phyloP scores from a whole-genome alignment of 2,888 invertebrate genomes.

The Nemotelus nigrinus region DNA sequence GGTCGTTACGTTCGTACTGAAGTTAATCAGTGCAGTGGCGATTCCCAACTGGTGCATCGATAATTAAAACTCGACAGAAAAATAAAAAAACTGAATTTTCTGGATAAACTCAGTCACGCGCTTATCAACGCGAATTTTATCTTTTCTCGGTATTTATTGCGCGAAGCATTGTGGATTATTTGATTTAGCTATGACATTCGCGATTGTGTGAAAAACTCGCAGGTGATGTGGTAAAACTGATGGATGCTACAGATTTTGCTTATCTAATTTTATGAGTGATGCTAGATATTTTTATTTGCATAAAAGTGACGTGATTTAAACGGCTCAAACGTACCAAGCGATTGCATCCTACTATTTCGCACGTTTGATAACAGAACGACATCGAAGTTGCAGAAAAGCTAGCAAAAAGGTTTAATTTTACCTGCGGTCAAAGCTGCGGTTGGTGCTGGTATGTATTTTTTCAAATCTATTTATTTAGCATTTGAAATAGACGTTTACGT shows the following conservation, averaged over 20 bases:
- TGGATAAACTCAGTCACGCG: conserved; percentile 2
- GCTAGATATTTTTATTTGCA: conserved; percentile 5
- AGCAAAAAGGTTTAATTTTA: background rate
- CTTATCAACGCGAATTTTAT: background rate
- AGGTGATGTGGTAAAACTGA: too few species aligned
- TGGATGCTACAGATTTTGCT: background rate
- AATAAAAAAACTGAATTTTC: background rate
- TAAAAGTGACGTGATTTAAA: conserved; percentile 19
- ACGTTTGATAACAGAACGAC: too few species aligned
- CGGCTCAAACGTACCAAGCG: too few species aligned
- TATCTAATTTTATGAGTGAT: conserved; percentile 9
- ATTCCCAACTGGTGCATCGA: conserved; percentile 26
- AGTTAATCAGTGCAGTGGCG: conserved; percentile 33
- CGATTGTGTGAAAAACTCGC: too few species aligned
- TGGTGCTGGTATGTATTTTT: conserved; percentile 1
- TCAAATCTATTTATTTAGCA: too few species aligned
- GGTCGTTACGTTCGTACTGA: conserved; percentile 45
- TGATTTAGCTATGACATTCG: too few species aligned
- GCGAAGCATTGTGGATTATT: background rate
- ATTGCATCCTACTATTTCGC: too few species aligned
- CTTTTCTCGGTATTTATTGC: conserved; percentile 14
- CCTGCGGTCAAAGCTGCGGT: conserved; percentile 1
- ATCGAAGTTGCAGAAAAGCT: too few species aligned
- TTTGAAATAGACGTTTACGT: too few species aligned
- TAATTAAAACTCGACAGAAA: background rate